Base-by-base conservation (phyloP, 1,140 invertebrate species). In the Triops longicaudatus region DNA sequence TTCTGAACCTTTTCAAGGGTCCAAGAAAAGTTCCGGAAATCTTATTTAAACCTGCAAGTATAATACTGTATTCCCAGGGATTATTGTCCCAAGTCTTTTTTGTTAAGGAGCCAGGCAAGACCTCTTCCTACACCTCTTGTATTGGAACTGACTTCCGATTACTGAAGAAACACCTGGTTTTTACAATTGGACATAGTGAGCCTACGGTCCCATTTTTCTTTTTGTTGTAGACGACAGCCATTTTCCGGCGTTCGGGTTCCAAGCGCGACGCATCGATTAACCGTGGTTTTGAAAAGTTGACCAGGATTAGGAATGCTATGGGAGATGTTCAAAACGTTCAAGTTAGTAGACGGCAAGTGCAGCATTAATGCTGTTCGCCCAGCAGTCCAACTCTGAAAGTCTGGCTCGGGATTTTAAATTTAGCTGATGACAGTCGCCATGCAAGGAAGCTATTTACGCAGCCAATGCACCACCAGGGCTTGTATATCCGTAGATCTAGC, bases 391-490 rank as follows among this genome's bases (percentile, higher is more conserved):
- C 10, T 63, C 50, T 63, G 50, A 63, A 63, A 63, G 50, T 63
- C 50, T 63, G 50, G 50, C 50, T 63, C 50, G 17, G n/a, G 50
- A 22, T 63, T 63, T 63, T 63, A 63, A 63, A 63, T 63, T 63
- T 63, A 63, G 50, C 50, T 63, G 17, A 63, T 63, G 50, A 63
- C 50, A 63, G 50, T 63, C 50, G 22, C 50, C 50, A 63, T 63
- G 50, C 50, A 63, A 63, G 50, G 50, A 63, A 63, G 50, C 50
- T 63, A 63, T 63, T 63, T 63, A 63, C 50, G 50, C 50, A 63
- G 50, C 50, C 50, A 63, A 17, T 63, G 50, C 50, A 63, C 50
- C 50, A 63, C 22, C 50, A 63, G 17, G 50, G 50, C 14, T 37
- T 63, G 50, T 63, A 17, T n/a, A 63, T 63, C 50, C 50, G 17